Base-by-base conservation (phyloP, 2,113 vertebrate genomes). In the Eonycteris spelaea region DNA sequence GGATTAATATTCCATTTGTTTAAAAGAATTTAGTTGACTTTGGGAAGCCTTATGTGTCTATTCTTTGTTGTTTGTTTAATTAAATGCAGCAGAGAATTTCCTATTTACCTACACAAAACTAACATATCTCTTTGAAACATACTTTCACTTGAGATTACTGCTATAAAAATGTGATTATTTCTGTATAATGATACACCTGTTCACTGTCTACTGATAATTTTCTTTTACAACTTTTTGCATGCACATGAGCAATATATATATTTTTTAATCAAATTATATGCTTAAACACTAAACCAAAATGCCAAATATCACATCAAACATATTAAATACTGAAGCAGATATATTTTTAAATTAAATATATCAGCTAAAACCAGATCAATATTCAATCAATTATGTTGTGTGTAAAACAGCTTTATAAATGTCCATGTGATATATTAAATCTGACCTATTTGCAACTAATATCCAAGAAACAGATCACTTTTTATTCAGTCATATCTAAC, bases 341-440 rank as follows among this genome's bases (percentile, higher is more conserved):
- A 85, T 86, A 90, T 91, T 95, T 89, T 92, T n/a, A 95, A 97
- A 88, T 92, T 85, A 96, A 86, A 92, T 57, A 93, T 10, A 84
- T 26, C 24, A 95, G 65, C 43, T 67, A 95, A 94, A 94, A 35
- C 19, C 43, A 88, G 79, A 84, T 90, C 78, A 80, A 68, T 95
- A 93, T 86, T 91, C 92, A 96, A 85, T 79, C 86, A 95, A 73
- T 84, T 93, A 95, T 70, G 15, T 1, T 92, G 30, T 86, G 35
- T 82, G 53, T 90, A 85, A 40, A 92, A 35, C 8, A 92, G 19
- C 18, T 80, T 95, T 55, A 88, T 91, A 90, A 95, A 84, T 83
- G 74, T 95, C 33, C 45, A 94, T 48, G 38, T 71, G 74, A 84
- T 91, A 75, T 63, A 95, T 92, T 95, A 97, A 96, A 94, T 61